Base-by-base conservation (phyloP, 2,888 invertebrate genomes). In the Dioctria linearis region DNA sequence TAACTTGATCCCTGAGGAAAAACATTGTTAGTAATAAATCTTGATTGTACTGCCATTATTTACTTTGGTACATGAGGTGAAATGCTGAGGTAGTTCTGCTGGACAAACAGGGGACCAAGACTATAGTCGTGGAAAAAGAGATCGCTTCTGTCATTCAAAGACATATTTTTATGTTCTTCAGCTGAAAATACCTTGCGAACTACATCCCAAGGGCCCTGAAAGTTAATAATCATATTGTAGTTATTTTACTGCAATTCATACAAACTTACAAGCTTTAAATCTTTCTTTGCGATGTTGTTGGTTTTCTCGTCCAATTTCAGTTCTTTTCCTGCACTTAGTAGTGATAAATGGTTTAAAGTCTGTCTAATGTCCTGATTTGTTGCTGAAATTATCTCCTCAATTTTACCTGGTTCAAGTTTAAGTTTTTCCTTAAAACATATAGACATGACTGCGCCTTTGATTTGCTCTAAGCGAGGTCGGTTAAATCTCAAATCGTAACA, bases 121-220 rank as follows among this genome's bases (percentile, higher is more conserved):
- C 94, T 96, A 90, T 99, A 99, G 90, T 99, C 99, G 86, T 96
- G 94, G 90, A 99, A 99, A 90, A 99, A 99, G 79, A 99, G 90
- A 87, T 96, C 95, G 80, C 94, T 93, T 88, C 95, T 97, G 86
- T 98, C 97, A 83, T 92, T 90, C 5, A 97, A 90, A 51, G 90
- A 91, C 95, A 96, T 96, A 0, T 88, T 90, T 86, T 94, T 94
- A 85, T 95, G 95, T 73, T 96, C 95, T 67, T 93, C 92, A 46
- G 92, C 91, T 0, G 94, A 93, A 88, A 99, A 98, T 11, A 98
- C 97, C 88, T 95, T 95, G 73, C 94, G 92, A 59, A 95, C 92
- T 1, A 97, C 97, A 83, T 98, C 98, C 95, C 98, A 99, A 0
- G 97, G 96, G 1, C 97, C 97, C 94, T 94, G 86, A 73, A 86